Conservation (phyloP, 1,140 invertebrate genomes). For the Tetraneura akinire region DNA sequence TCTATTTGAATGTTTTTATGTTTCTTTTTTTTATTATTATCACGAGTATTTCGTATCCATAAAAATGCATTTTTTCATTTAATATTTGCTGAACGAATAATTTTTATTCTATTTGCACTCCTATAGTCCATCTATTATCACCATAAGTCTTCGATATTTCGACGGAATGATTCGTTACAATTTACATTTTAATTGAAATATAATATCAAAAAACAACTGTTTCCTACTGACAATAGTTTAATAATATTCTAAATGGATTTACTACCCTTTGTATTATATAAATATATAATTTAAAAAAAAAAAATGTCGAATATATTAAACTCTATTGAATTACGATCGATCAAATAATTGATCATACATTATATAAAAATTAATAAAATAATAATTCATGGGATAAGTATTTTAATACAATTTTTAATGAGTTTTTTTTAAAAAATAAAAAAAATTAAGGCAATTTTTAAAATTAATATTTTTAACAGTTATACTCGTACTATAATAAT, state of each 20-base stretch:
- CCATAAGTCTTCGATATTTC: not conserved
- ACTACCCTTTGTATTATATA: too few relatives aligned
- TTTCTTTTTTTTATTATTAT: constrained; percentile 4
- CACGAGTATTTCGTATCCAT: not conserved
- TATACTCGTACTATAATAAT: too few relatives aligned
- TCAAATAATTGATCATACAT: too few relatives aligned
- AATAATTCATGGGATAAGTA: too few relatives aligned
- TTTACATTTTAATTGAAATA: constrained; percentile 33
- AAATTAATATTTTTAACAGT: too few relatives aligned
- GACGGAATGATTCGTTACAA: not conserved
- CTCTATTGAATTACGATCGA: too few relatives aligned
- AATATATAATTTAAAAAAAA: too few relatives aligned
- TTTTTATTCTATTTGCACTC: constrained; percentile 10
- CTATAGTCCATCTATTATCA: not conserved
- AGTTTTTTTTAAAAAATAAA: too few relatives aligned
- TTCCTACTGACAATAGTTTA: not conserved
- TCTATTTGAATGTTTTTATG: not conserved
- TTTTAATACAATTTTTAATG: too few relatives aligned
- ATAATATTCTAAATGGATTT: not conserved
- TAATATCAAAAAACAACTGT: not conserved
- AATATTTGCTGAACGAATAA: not conserved
- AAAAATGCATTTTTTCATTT: not conserved
- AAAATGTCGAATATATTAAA: too few relatives aligned
- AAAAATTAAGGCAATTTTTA: too few relatives aligned
- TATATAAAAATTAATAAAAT: too few relatives aligned